Base-by-base conservation (phyloP, 2,888 invertebrate genomes). In the Andrena flavipes region DNA sequence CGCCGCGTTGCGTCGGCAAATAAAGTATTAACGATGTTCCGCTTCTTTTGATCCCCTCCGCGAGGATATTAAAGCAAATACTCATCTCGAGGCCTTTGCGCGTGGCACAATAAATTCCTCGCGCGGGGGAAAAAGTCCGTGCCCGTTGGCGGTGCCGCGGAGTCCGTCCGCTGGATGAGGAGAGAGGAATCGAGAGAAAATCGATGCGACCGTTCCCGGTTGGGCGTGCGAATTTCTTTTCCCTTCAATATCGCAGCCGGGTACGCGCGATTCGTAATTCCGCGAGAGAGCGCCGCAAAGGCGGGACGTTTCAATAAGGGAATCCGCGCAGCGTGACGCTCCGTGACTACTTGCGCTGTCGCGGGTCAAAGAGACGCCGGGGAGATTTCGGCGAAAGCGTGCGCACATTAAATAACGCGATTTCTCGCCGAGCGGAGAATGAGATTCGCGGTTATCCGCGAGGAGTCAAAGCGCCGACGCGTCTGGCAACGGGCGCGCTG, bases 381-480 rank as follows among this genome's bases (percentile, higher is more conserved):
- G 3, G 35, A 10, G 33, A 42, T 64, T 64, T 64, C 7, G 63
- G 16, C 20, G 51, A 67, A 29, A 5, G 26, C 60, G 16, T 20
- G 48, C 6, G n/a, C n/a, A 42, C 16, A 29, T 51, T 68, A 54
- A 76, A 29, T 76, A 69, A 70, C 63, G 30, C 64, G 79, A 79
- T 79, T 77, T 60, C 23, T 33, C 51, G 56, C n/a, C 48, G 23
- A 51, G 23, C 62, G 29, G 42, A 5, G 65, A 60, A 63, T 67
- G 42, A 26, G 26, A 72, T 79, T 73, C 68, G 20, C 67, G 49
- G 30, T 29, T 62, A 70, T 64, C 64, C 63, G 70, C 16, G 16
- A 33, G 20, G 63, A 59, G n/a, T 70, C 72, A 76, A 76, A 73
- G 59, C 71, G 60, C 68, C 76, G 77, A 67, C 82, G 30, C 62